Evolutionary conservation across 2,888 invertebrate species (phyloP).

Genomic region (Leptinotarsa juncta): DNA sequence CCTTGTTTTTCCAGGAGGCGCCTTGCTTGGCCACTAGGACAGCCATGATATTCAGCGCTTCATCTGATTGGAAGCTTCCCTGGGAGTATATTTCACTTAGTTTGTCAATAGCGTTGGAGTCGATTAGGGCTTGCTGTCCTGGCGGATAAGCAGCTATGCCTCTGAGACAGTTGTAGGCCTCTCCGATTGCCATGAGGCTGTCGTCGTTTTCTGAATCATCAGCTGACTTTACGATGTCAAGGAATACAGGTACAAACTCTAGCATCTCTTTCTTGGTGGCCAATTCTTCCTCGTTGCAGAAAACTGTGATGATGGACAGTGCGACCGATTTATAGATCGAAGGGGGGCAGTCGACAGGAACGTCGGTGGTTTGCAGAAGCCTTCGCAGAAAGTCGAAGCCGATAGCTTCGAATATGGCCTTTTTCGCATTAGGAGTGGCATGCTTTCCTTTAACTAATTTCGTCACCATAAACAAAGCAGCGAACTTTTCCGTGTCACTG

Average conservation of each 20-base stretch:
- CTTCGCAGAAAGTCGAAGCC: conserved; percentile 89
- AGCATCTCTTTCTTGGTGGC: conserved; percentile 87
- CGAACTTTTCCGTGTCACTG: conserved; percentile 91
- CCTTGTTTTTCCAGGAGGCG: conserved; percentile 79
- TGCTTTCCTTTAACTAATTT: conserved; percentile 88
- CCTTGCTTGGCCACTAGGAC: conserved; percentile 78
- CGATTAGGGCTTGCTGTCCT: conserved; percentile 83
- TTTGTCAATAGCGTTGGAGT: conserved; percentile 81
- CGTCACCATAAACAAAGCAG: conserved; percentile 91
- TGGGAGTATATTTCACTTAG: conserved; percentile 89
- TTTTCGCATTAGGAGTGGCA: conserved; percentile 77
- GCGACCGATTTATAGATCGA: conserved; percentile 93
- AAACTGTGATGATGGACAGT: conserved; percentile 86
- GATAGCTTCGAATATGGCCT: conserved; percentile 87
- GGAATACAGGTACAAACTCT: conserved; percentile 82
- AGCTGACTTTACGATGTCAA: conserved; percentile 85
- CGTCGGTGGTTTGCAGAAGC: conserved; percentile 78
- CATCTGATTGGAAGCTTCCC: conserved; percentile 90
- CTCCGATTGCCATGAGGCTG: conserved; percentile 86
- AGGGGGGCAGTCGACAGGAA: conserved; percentile 89
- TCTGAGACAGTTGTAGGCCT: conserved; percentile 86
- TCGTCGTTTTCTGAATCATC: conserved; percentile 89
- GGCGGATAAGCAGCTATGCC: conserved; percentile 82
- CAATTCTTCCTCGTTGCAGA: conserved; percentile 84
- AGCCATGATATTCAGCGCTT: conserved; percentile 84